Conservation (phyloP, 2,113 vertebrate species). For the Diphyllodes magnificus region DNA sequence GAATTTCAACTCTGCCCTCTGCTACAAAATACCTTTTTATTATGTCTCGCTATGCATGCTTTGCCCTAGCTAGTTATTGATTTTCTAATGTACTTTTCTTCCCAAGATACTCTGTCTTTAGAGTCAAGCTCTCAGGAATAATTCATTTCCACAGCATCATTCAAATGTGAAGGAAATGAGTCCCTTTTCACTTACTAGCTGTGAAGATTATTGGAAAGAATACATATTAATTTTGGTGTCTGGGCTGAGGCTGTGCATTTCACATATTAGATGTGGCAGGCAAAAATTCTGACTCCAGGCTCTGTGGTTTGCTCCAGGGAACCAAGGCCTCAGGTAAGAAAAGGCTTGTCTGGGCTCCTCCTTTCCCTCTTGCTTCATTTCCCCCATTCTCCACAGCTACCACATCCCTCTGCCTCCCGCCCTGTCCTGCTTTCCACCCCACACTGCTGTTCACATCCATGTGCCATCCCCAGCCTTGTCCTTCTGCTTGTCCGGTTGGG, state of each 20-base stretch:
- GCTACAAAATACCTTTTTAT: neutral
- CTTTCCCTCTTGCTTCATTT: neutral
- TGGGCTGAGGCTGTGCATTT: neutral
- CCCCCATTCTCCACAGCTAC: neutral
- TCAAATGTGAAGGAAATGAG: neutral
- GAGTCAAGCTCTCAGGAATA: neutral
- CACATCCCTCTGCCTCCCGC: neutral
- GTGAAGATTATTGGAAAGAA: neutral
- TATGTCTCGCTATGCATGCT: neutral
- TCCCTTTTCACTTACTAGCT: neutral
- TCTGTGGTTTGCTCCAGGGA: neutral
- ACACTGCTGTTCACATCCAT: fast-evolving
- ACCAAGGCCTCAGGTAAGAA: neutral
- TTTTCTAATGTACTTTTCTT: neutral
- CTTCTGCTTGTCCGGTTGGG: neutral
- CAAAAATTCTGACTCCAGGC: neutral
- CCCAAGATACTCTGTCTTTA: neutral
- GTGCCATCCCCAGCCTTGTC: neutral
- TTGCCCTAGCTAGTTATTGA: neutral
- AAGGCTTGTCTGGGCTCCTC: neutral
- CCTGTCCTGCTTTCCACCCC: neutral
- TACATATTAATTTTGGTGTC: neutral
- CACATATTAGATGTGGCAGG: neutral
- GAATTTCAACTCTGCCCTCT: neutral
- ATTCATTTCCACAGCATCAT: neutral